Base-by-base conservation (phyloP, 2,113 vertebrate species). In the Neotoma lepida region DNA sequence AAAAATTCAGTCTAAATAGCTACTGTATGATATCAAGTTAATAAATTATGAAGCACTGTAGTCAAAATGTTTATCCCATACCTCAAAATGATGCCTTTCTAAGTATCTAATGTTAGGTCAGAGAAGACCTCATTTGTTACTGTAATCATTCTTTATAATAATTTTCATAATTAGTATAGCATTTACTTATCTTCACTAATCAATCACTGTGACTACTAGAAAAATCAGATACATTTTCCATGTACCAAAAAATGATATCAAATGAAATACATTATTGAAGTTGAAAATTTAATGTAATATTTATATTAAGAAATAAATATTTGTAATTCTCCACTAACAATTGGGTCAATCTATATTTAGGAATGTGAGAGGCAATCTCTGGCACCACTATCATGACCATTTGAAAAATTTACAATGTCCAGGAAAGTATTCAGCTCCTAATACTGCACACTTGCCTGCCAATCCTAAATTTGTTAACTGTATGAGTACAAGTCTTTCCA, bases 261-360 rank as follows among this genome's bases (percentile, higher is more conserved):
- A 88, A 44, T 80, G 20, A 88, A 92, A 20, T 3, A 80, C 90
- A 46, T 44, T 91, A 89, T 54, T 91, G 14, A 84, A 91, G 33
- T 86, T 76, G 26, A 73, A 73, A 74, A 41, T 56, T 5, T 90
- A 74, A 46, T 95, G 68, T 66, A 90, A 56, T 14, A 22, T 73
- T 0, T 26, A 64, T 54, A 28, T 73, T 71, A 81, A 56, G 20
- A 87, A 68, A 54, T 85, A 33, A 90, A 80, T 58, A 24, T 58
- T 20, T 58, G 5, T 58, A 7, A 20, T 58, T 6, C 13, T 51
- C 51, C 14, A 13, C 51, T 51, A 51, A 51, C 51, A 51, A 51
- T 51, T 1, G 12, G 10, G 13, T 51, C 51, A 51, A 51, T 51
- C 51, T 13, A 51, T 51, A 51, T 51, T 51, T 51, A 51, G 51